phyloP scores from a whole-genome alignment of 2,888 invertebrate species.

The Mythimna ferrago region DNA sequence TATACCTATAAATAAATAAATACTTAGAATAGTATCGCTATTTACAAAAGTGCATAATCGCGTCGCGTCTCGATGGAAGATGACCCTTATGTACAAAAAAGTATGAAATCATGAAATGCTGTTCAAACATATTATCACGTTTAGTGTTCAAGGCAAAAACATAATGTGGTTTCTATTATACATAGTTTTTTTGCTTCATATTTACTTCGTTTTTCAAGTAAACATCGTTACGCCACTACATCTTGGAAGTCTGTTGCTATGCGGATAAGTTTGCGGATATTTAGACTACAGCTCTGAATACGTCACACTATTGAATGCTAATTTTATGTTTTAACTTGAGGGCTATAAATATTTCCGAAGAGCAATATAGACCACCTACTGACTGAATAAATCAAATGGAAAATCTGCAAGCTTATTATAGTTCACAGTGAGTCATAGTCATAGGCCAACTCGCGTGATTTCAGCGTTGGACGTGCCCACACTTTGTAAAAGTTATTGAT shows the following conservation, averaged over 20 bases:
- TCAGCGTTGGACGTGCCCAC: neutral
- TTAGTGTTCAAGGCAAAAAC: conserved; percentile 6
- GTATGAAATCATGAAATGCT: neutral
- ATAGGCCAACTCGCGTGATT: no score
- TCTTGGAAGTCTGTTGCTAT: conserved; percentile 8
- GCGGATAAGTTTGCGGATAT: conserved; percentile 1
- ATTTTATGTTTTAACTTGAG: no score
- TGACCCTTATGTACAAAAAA: neutral
- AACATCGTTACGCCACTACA: neutral
- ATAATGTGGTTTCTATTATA: neutral
- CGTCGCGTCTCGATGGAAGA: no score
- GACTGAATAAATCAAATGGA: no score
- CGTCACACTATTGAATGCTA: neutral
- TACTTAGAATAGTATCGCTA: no score
- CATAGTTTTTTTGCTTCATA: conserved; percentile 6
- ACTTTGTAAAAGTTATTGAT: neutral
- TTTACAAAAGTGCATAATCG: no score
- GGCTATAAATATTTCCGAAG: no score
- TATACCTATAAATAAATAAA: no score
- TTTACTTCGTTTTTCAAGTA: conserved; percentile 1
- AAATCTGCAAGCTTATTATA: no score
- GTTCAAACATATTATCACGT: conserved; percentile 8
- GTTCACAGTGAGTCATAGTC: no score
- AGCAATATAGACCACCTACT: no score
- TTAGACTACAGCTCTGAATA: neutral